These are phyloP conservation scores for Cephus sareptanus DNA, from an alignment of 2,888 invertebrate genomes.

Conservation along the genomic window DNA sequence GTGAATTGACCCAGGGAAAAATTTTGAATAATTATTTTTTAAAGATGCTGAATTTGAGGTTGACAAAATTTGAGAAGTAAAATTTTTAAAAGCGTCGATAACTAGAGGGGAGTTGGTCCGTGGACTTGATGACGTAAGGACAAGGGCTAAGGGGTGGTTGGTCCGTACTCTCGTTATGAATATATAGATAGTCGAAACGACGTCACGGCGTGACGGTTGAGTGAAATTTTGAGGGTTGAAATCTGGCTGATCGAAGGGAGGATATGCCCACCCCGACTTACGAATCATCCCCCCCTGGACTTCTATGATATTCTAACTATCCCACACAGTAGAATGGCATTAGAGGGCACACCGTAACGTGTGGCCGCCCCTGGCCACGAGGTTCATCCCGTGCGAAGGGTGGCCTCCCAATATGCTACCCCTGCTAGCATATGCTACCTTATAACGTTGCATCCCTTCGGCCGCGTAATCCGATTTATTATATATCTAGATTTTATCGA, in stretches of 20 bases:
- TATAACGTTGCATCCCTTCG: slow-evolving; percentile 45
- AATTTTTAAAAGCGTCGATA: not conserved
- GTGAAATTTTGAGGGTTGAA: slow-evolving; percentile 37
- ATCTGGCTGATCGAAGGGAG: slow-evolving; percentile 8
- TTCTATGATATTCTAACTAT: slow-evolving; percentile 56
- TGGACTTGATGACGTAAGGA: not conserved
- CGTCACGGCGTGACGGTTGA: slow-evolving; percentile 21
- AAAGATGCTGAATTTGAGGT: not conserved
- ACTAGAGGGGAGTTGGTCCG: not conserved
- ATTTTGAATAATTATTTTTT: not conserved
- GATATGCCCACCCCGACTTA: slow-evolving; percentile 15
- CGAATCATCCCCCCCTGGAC: slow-evolving; percentile 31
- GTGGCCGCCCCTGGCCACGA: slow-evolving; percentile 39
- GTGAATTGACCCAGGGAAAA: not conserved
- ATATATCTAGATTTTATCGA: slow-evolving; percentile 63
- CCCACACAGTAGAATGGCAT: slow-evolving; percentile 51
- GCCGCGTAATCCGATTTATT: slow-evolving; percentile 64
- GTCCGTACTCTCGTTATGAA: not conserved
- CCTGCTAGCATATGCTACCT: slow-evolving; percentile 56
- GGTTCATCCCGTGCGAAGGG: slow-evolving; percentile 42
- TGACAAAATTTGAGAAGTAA: not conserved
- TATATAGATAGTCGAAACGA: not conserved
- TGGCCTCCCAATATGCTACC: slow-evolving; percentile 48
- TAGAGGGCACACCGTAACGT: slow-evolving; percentile 43
- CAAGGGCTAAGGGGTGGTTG: not conserved